phyloP scores from a whole-genome alignment of 2,797 vertebrate species.

The Nannoperca obscura region DNA sequence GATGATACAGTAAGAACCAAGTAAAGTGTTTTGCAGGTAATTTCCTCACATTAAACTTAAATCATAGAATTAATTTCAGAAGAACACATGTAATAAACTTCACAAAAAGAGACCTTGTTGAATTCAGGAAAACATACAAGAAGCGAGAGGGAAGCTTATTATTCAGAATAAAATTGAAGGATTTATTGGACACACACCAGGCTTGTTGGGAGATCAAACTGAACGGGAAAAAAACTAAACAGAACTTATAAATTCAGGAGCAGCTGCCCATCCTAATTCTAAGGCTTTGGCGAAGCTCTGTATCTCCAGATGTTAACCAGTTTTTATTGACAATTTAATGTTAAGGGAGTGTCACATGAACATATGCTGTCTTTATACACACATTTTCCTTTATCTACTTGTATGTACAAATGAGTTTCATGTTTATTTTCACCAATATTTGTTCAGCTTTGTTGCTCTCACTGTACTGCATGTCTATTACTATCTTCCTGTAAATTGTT shows the following conservation, averaged over 20 bases:
- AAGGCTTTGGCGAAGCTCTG: background rate
- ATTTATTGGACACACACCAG: background rate
- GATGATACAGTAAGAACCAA: background rate
- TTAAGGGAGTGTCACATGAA: background rate
- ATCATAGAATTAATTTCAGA: background rate
- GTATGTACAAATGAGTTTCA: background rate
- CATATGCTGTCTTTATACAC: background rate
- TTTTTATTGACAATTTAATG: background rate
- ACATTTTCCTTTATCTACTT: background rate
- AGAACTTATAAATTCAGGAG: background rate
- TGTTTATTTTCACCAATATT: background rate
- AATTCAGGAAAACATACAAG: background rate
- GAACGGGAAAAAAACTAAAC: conserved; percentile 2
- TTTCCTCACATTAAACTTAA: background rate
- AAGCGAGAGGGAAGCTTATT: background rate
- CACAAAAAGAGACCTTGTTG: background rate
- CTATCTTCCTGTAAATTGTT: no score
- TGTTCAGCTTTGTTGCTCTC: background rate
- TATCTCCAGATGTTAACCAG: background rate
- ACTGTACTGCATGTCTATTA: background rate
- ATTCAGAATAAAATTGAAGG: background rate
- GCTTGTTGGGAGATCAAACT: background rate
- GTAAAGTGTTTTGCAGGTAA: background rate
- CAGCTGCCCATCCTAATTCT: background rate
- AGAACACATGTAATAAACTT: background rate